Evolutionary conservation across 2,888 invertebrate genomes (phyloP).

Genomic region (Mechanitis mazaeus): DNA sequence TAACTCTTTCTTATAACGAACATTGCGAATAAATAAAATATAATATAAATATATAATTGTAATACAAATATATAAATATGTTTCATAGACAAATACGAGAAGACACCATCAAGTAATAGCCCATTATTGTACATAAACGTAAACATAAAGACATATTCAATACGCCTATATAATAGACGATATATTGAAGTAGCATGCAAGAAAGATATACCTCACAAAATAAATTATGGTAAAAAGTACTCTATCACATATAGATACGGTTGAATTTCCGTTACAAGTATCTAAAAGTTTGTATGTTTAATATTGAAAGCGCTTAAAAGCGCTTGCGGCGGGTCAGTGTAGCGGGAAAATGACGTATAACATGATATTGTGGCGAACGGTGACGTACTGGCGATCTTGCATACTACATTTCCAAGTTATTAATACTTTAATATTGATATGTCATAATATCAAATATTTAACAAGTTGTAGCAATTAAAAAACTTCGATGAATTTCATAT

Average conservation of each 20-base stretch:
- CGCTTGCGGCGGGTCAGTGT: conserved; percentile 44
- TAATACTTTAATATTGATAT: no score
- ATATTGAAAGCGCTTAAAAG: conserved; percentile 8
- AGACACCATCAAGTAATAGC: conserved; percentile 23
- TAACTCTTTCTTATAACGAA: no score
- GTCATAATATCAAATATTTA: no score
- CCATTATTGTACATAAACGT: conserved; percentile 33
- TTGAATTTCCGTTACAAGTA: conserved; percentile 14
- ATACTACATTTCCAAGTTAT: not conserved
- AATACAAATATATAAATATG: not conserved
- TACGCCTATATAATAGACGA: conserved; percentile 30
- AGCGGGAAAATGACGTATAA: conserved; percentile 68
- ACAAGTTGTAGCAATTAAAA: no score
- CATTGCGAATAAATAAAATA: no score
- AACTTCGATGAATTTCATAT: no score
- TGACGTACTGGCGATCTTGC: not conserved
- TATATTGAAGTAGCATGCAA: conserved; percentile 1
- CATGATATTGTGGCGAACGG: conserved; percentile 54
- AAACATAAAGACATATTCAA: conserved; percentile 35
- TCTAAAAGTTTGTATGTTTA: conserved; percentile 12
- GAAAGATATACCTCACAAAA: conserved; percentile 12
- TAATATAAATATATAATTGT: no score
- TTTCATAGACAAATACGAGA: not conserved
- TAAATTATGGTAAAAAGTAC: conserved; percentile 11
- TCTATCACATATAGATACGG: not conserved